Evolutionary conservation across 2,113 vertebrate species (phyloP).

Genomic region (Perca flavescens): DNA sequence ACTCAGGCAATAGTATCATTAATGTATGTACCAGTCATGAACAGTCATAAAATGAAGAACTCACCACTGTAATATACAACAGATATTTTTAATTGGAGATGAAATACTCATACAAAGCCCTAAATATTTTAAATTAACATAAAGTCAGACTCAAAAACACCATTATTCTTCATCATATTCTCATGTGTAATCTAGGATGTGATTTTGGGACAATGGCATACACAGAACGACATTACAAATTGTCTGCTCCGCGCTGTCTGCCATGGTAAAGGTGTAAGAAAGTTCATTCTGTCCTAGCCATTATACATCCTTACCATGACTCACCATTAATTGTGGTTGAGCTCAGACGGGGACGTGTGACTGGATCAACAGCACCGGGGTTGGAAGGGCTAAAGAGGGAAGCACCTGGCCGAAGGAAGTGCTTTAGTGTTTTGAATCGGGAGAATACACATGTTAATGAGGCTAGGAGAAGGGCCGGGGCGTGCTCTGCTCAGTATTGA

Average conservation of each 20-base stretch:
- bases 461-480: slow-evolving; percentile 64
- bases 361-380: slow-evolving; percentile 55
- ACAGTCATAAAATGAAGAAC: neutral
- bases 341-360: slow-evolving; percentile 60
- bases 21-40: neutral
- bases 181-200: neutral
- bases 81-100: neutral
- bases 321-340: slow-evolving; percentile 60
- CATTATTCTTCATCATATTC: neutral
- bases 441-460: slow-evolving; percentile 79
- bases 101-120: neutral
- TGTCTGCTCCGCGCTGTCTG: slow-evolving; percentile 38
- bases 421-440: slow-evolving; percentile 73
- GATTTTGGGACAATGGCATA: slow-evolving; percentile 1
- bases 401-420: slow-evolving; percentile 80
- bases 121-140: neutral
- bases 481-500: slow-evolving; percentile 73
- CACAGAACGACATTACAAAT: slow-evolving; percentile 43
- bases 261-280: slow-evolving; percentile 56
- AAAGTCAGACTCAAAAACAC: neutral
- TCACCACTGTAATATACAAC: neutral
- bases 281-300: slow-evolving; percentile 43
- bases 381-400: slow-evolving; percentile 66
- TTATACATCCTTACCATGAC: slow-evolving; percentile 61
- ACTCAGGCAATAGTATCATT: neutral